Evolutionary conservation across 2,888 invertebrate species (phyloP), one percentile per base, ranked within the genome.

Genomic region (Lamproptera curius): DNA sequence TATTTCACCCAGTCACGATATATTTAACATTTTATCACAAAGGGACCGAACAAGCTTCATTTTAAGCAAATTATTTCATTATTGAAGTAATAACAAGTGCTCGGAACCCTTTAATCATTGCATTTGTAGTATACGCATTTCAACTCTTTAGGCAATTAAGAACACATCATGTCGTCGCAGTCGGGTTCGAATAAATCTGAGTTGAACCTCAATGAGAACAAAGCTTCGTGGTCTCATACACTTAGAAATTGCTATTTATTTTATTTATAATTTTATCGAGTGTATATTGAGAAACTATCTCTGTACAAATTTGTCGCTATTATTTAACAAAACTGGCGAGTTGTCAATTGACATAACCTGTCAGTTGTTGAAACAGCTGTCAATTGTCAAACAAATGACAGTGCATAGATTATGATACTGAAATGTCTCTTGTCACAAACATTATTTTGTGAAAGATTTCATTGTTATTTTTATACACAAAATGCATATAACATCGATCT

Each of bases 321-420:
- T 3, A 20, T 20, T 5, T 20, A 20, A 20, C 20, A 20, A 5
- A 31, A 11, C n/a, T 11, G 31, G 11, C 31, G n/a, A 13, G 4
- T 2, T 31, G 31, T 31, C 9, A n/a, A n/a, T 31, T 31, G 31
- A 31, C 31, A 31, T 11, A n/a, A n/a, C n/a, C n/a, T 31, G 31
- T 31, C 31, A 31, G n/a, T n/a, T n/a, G 13, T 5, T 31, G n/a
- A 31, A 9, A 13, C 31, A 37, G 20, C 16, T 37, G 37, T 37
- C 37, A 37, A 11, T 20, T 37, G 37, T 37, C 37, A 37, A 37
- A 37, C 20, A 17, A 20, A 8, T 37, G 31, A 4, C 1, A 31
- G n/a, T 31, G 31, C n/a, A n/a, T n/a, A n/a, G n/a, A n/a, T n/a
- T n/a, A n/a, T 31, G 31, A 31, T 31, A 31, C n/a, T n/a, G n/a